phyloP scores from a whole-genome alignment of 2,888 invertebrate species.

The Nemotelus nigrinus region DNA sequence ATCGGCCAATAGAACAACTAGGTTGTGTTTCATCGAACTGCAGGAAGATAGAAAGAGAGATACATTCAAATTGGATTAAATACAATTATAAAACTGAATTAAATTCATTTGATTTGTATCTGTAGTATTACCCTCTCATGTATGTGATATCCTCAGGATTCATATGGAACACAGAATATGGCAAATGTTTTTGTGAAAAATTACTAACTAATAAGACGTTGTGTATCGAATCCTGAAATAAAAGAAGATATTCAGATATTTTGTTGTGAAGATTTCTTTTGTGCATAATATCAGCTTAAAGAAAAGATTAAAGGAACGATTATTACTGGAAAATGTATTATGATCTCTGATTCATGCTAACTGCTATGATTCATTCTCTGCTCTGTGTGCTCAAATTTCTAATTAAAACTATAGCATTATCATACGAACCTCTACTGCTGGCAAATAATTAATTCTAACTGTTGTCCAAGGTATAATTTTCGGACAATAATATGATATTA shows the following conservation, averaged over 20 bases:
- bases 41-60: conserved; percentile 56
- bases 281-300: too few species aligned
- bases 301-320: too few species aligned
- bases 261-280: too few species aligned
- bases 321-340: too few species aligned
- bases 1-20: conserved; percentile 91
- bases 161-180: conserved; percentile 91
- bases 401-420: too few species aligned
- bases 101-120: neutral
- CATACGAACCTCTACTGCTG: conserved; percentile 60
- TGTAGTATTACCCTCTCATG: conserved; percentile 79
- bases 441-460: conserved; percentile 67
- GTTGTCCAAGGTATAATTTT: conserved; percentile 78
- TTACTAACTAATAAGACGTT: conserved; percentile 88
- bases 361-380: too few species aligned
- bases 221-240: conserved; percentile 85
- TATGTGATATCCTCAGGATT: conserved; percentile 95
- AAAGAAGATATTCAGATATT: neutral
- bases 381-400: too few species aligned
- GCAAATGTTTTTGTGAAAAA: conserved; percentile 86
- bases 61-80: neutral
- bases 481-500: conserved; percentile 92
- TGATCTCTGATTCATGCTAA: too few species aligned
- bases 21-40: conserved; percentile 90
- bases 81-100: neutral